Percentiles rank a stretch among this genome's conserved stretches.
Conservation (phyloP, 2,797 vertebrate genomes). For the Stomatorhinus walkeri region DNA sequence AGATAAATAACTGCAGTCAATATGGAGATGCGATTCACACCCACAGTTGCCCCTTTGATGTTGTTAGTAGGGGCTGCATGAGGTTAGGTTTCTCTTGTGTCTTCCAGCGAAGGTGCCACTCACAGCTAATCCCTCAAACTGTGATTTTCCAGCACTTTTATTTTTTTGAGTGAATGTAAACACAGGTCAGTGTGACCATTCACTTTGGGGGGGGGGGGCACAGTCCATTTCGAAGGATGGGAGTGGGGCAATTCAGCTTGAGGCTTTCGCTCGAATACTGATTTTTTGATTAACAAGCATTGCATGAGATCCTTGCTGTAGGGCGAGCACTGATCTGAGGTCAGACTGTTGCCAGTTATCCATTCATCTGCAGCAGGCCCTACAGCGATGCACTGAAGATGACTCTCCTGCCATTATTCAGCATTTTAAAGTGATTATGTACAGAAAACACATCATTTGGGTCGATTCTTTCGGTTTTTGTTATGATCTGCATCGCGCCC, state of each 20-base stretch:
- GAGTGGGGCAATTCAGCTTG: neutral
- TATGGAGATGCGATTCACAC: neutral
- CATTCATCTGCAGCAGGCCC: neutral
- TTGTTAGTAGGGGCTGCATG: neutral
- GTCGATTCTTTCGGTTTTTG: neutral
- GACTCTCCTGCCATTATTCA: neutral
- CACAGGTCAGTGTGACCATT: neutral
- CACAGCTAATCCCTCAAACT: neutral
- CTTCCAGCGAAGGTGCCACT: neutral
- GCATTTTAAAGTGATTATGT: neutral
- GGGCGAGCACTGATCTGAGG: neutral
- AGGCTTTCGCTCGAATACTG: neutral
- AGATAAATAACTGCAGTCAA: neutral
- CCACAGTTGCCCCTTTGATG: neutral
- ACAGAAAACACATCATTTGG: neutral
- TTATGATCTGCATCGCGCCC: neutral
- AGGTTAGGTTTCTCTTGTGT: neutral
- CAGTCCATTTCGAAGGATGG: neutral
- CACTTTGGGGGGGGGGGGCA: neutral
- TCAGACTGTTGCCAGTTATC: neutral
- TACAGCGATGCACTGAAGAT: neutral
- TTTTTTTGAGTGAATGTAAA: neutral
- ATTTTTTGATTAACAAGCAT: neutral
- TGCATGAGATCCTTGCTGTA: neutral
- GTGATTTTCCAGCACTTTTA: neutral